These are phyloP conservation scores for Amorpha juglandis DNA, from an alignment of 2,888 invertebrate species.

Conservation along the genomic window DNA sequence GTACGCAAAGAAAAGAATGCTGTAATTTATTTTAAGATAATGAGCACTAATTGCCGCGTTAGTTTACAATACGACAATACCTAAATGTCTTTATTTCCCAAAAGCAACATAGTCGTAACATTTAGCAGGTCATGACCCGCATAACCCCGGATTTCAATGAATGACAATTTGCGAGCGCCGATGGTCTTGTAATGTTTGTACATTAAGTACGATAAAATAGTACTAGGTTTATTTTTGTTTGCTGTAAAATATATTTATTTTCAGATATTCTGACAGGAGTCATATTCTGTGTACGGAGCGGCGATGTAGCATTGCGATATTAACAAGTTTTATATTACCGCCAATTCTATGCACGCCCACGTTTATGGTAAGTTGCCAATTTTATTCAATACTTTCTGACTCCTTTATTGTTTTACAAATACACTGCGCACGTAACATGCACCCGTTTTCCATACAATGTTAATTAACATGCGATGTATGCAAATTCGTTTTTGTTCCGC, in stretches of 20 bases:
- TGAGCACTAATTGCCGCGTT: too few relatives aligned
- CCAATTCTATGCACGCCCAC: conserved; percentile 93
- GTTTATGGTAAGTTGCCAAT: conserved; percentile 84
- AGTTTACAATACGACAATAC: neutral
- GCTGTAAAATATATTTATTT: conserved; percentile 35
- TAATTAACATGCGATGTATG: conserved; percentile 53
- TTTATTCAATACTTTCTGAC: conserved; percentile 27
- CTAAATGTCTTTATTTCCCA: too few relatives aligned
- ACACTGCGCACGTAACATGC: conserved; percentile 26
- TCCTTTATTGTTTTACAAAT: conserved; percentile 24
- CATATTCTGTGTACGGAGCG: conserved; percentile 90
- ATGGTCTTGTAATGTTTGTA: conserved; percentile 2
- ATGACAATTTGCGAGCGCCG: neutral
- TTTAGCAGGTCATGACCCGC: conserved; percentile 1
- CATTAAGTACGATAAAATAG: neutral
- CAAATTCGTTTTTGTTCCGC: conserved; percentile 39
- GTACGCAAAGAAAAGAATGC: neutral
- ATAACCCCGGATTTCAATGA: neutral
- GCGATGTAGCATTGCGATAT: conserved; percentile 90
- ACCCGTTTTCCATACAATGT: conserved; percentile 47
- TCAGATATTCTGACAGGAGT: conserved; percentile 91
- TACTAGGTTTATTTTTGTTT: conserved; percentile 13
- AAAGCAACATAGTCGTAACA: neutral
- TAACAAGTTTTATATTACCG: conserved; percentile 90
- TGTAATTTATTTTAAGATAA: neutral